Evolutionary conservation across 2,888 invertebrate species (phyloP), one percentile per base, ranked within the genome.

Genomic region (Agapostemon virescens): DNA sequence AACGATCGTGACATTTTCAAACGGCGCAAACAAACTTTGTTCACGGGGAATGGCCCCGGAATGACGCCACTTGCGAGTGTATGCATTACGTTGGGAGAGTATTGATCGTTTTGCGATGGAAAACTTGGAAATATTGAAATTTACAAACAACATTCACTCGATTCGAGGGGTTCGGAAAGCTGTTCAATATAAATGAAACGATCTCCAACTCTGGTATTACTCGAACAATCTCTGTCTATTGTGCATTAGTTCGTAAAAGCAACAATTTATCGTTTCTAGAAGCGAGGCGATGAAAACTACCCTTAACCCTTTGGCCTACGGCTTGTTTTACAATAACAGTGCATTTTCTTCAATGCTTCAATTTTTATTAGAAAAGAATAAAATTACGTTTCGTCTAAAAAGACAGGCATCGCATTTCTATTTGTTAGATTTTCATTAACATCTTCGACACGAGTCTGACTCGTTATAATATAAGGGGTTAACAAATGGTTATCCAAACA

Each of bases 1-100:
- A 64, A 71, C 79, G 74, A 68, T 77, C 71, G 79, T 70, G 77
- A 85, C 79, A 82, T 86, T 87, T 82, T 84, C 75, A 69, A 77
- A 79, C 71, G 76, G 42, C 61, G 61, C 69, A 33, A 86, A 86
- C 63, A 36, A 61, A 61, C 71, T 86, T 85, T 64, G 71, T 30
- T 61, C 61, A 17, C 67, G 78, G n/a, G 58, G 61, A 58, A 52
- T 63, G 63, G 64, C 52, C 64, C 66, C 40, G 61, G 55, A 55
- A 77, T 45, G 75, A 85, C 55, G 58, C 74, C 66, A 67, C 33
- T 42, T 20, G 26, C 7, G 55, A 40, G 58, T n/a, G n/a, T 63
- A 61, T 64, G 55, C 58, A 69, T 76, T 36, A 38, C 45, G 17
- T 11, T 5, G 6, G 13, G 30, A 38, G 23, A 11, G 36, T 26